Evolutionary conservation across 2,888 invertebrate genomes (phyloP), one percentile per base, ranked within the genome.

Genomic region (Ommatoiulus sabulosus): DNA sequence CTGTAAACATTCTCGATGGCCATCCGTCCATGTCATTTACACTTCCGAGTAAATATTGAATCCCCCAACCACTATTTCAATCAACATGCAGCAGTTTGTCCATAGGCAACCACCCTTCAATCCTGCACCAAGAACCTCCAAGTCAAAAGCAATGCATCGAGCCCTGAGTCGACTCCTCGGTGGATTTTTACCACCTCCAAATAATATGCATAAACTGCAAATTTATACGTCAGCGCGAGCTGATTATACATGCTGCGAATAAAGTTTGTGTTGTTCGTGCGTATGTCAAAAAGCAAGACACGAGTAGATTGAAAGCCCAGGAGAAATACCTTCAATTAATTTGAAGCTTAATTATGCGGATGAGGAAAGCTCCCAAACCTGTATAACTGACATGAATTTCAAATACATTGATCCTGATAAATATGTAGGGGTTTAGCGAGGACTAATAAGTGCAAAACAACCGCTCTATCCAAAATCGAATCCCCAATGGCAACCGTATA

Each of bases 311-410:
- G 72, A 72, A 72, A 72, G 72, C 72, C 72, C 72, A 24, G 7
- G 72, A 72, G 72, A 72, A 72, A 72, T 72, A 72, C 72, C 72
- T 72, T 72, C 72, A 72, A 72, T 72, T 72, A 72, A 72, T 72
- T 72, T 72, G 72, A 72, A 72, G 72, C 72, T 72, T 72, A 72
- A 72, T 72, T 72, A 72, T 72, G 72, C 24, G 72, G 72, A 72
- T 72, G 72, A 72, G 72, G 72, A 72, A 72, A 72, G 72, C 72
- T 72, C 7, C 24, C 72, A 72, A 24, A 72, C 72, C 72, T 72
- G 72, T n/a, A 72, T 72, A 72, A 63, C 72, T 72, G 72, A 72
- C 72, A 72, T 72, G 72, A 72, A 72, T 72, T 72, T 72, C 24
- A 72, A 72, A 72, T 72, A 72, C 24, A 72, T 72, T 72, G 72